Evolutionary conservation across 2,797 vertebrate species (phyloP).

Genomic region (Pogoniulus pusillus): DNA sequence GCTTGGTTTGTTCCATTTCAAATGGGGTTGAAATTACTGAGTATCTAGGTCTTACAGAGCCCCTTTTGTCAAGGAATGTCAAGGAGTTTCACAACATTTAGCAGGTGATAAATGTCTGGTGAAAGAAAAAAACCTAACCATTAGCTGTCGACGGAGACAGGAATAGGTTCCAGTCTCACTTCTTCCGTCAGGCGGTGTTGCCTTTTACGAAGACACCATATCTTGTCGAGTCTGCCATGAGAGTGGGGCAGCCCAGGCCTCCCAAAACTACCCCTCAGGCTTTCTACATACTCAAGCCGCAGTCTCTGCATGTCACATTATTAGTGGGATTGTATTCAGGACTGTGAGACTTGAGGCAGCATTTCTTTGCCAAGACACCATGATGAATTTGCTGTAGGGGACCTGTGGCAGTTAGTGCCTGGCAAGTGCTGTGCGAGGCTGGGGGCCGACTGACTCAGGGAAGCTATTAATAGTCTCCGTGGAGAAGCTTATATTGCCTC

Average conservation of each 20-base stretch:
- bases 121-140: neutral
- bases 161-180: neutral
- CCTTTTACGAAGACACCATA: rapidly evolving
- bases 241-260: neutral
- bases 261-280: neutral
- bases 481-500: slow-evolving; percentile 31
- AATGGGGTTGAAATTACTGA: neutral
- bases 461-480: slow-evolving; percentile 20
- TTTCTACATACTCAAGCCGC: neutral
- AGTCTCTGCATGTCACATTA: neutral
- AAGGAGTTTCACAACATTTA: neutral
- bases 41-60: neutral
- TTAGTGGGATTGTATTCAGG: neutral
- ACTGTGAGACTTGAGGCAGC: neutral
- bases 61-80: neutral
- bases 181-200: neutral
- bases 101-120: neutral
- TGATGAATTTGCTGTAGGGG: neutral
- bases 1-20: neutral
- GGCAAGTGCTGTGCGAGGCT: neutral
- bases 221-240: neutral
- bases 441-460: neutral
- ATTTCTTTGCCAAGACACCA: neutral
- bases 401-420: neutral
- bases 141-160: neutral